phyloP scores from a whole-genome alignment of 2,888 invertebrate genomes.

The Hoplodrina ambigua region DNA sequence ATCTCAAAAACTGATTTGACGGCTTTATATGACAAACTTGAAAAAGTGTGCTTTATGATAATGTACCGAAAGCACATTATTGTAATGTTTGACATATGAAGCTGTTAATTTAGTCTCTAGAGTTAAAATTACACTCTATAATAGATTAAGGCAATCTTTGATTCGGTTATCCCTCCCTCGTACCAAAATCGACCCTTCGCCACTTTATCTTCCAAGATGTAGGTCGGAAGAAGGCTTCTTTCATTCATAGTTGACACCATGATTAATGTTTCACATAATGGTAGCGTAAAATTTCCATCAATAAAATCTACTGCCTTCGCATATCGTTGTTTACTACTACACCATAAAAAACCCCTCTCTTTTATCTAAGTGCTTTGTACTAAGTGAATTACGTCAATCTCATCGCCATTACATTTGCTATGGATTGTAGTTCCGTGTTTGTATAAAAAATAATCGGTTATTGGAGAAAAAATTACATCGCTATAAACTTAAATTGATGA shows the following conservation, averaged over 20 bases:
- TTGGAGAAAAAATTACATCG: neutral
- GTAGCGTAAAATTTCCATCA: neutral
- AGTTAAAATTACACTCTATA: too few relatives aligned
- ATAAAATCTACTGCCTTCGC: constrained; percentile 8
- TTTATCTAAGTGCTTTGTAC: constrained; percentile 5
- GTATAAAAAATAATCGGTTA: constrained; percentile 23
- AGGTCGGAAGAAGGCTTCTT: neutral
- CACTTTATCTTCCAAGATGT: neutral
- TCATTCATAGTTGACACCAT: neutral
- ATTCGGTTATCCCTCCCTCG: too few relatives aligned
- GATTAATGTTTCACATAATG: neutral
- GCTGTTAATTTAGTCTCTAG: too few relatives aligned
- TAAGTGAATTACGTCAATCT: constrained; percentile 31
- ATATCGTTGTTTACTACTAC: neutral
- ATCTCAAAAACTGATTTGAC: too few relatives aligned
- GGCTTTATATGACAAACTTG: too few relatives aligned
- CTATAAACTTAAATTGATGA: constrained; percentile 15
- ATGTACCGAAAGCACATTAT: too few relatives aligned
- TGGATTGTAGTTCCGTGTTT: constrained; percentile 48
- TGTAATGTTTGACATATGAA: too few relatives aligned
- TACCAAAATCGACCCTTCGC: too few relatives aligned
- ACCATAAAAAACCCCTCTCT: constrained; percentile 18
- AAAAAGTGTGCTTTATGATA: too few relatives aligned
- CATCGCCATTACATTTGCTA: constrained; percentile 7
- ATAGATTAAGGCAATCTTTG: too few relatives aligned